phyloP scores from a whole-genome alignment of 1,140 invertebrate genomes.

The Atopsyche davidsoni region DNA sequence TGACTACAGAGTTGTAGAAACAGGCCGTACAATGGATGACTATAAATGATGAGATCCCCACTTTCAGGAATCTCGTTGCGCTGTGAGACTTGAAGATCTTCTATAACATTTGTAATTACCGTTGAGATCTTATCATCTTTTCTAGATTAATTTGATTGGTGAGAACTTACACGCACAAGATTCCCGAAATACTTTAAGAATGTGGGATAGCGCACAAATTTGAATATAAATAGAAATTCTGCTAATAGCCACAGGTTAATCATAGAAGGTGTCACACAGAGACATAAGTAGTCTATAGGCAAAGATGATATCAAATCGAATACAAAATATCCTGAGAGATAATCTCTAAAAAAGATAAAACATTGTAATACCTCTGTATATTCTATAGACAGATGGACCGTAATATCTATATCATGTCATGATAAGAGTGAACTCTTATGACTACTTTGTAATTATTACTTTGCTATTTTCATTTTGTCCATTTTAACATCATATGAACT shows the following conservation, averaged over 20 bases:
- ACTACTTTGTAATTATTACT: conserved; percentile 4
- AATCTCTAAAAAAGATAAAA: conserved; percentile 8
- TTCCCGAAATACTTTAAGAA: conserved; percentile 8
- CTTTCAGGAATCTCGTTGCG: too few species aligned
- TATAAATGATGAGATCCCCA: too few species aligned
- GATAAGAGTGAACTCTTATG: background rate
- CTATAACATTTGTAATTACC: too few species aligned
- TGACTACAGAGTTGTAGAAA: background rate
- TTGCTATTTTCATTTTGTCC: conserved; percentile 9
- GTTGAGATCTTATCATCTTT: too few species aligned
- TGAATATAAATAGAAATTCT: conserved; percentile 7
- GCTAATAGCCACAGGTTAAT: background rate
- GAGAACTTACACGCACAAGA: conserved; percentile 6
- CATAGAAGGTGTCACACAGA: background rate
- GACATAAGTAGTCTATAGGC: conserved; percentile 7
- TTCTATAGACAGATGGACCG: too few species aligned
- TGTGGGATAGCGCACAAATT: conserved; percentile 6
- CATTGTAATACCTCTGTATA: background rate
- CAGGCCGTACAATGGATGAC: background rate
- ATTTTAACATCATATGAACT: background rate
- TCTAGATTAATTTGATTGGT: too few species aligned
- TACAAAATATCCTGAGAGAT: conserved; percentile 12
- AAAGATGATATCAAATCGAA: conserved; percentile 14
- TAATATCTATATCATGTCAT: background rate
- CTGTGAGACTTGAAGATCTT: too few species aligned